Evolutionary conservation across 2,888 invertebrate species (phyloP), one percentile per base, ranked within the genome.

Genomic region (Syrphus vitripennis): DNA sequence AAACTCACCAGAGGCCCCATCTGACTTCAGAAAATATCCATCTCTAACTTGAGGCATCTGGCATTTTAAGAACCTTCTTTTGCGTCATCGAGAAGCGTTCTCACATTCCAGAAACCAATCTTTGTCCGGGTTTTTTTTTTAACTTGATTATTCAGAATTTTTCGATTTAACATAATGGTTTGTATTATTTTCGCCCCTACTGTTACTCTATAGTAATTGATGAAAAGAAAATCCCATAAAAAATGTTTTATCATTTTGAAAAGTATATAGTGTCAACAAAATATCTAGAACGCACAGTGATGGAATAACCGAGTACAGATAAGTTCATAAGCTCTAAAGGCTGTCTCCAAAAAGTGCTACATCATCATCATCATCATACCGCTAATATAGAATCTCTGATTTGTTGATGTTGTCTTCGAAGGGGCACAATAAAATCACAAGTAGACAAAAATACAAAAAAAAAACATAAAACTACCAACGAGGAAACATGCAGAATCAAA

Each of bases 401-500:
- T 63, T 16, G 26, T 24, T 29, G 67, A 29, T 34, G 26, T 48
- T 19, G 29, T 67, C 67, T 34, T 50, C 24, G 24, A 34, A 19
- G 7, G n/a, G n/a, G 31, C 67, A 50, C 29, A 63, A 42, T 26
- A 63, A 63, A 63, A 31, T 50, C 48, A 45, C 9, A n/a, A 26
- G 16, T 4, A 19, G n/a, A 37, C 34, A 34, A 21, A 16, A 57
- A 19, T 5, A n/a, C n/a, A 61, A 3, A 5, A 26, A 63, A 26
- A 14, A 48, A 12, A 55, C 57, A 42, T 42, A 42, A 42, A 31
- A 72, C 50, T 21, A 63, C 48, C 24, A 14, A 37, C 14, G 19
- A 37, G n/a, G 45, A 69, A 24, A 69, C 75, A 63, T 75, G 67
- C 61, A 74, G 63, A 67, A 83, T 78, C 78, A 55, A 75, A 82